These are phyloP conservation scores for Nerophis ophidion DNA, from an alignment of 2,113 vertebrate species.

Conservation along the genomic window DNA sequence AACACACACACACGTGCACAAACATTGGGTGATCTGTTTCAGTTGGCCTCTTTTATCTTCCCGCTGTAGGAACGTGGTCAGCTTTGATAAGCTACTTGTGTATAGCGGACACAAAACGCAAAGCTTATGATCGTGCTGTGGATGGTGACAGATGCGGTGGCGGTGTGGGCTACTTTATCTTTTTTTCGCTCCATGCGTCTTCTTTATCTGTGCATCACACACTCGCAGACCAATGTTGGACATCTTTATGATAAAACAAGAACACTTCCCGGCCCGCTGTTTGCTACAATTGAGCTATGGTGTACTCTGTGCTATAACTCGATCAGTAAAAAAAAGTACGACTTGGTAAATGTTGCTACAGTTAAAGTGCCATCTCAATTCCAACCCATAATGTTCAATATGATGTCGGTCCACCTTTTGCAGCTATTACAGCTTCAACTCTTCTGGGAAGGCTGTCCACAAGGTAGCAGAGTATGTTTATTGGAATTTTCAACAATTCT, in stretches of 20 bases:
- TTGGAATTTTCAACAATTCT: no score
- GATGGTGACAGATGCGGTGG: conserved; percentile 45
- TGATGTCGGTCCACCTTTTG: no score
- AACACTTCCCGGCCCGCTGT: no score
- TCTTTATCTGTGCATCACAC: conserved; percentile 37
- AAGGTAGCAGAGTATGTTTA: no score
- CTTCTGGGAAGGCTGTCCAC: no score
- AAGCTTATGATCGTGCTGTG: conserved; percentile 29
- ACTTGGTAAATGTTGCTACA: no score
- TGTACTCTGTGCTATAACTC: conserved; percentile 11
- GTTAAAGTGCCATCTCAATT: no score
- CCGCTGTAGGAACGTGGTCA: conserved; percentile 62
- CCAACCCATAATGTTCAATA: no score
- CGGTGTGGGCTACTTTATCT: conserved; percentile 34
- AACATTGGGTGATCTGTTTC: conserved; percentile 49
- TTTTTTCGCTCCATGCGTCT: conserved; percentile 4
- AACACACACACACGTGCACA: conserved; percentile 15
- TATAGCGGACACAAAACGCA: conserved; percentile 28
- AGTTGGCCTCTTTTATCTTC: conserved; percentile 68
- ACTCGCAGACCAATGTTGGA: conserved; percentile 16
- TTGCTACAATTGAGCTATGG: no score
- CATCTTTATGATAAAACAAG: conserved; percentile 21
- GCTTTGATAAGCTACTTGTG: conserved; percentile 58
- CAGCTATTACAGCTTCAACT: no score
- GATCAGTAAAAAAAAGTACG: conserved; percentile 10